Base-by-base conservation (phyloP, 1,140 invertebrate genomes). In the Aphelinus atriplicis region DNA sequence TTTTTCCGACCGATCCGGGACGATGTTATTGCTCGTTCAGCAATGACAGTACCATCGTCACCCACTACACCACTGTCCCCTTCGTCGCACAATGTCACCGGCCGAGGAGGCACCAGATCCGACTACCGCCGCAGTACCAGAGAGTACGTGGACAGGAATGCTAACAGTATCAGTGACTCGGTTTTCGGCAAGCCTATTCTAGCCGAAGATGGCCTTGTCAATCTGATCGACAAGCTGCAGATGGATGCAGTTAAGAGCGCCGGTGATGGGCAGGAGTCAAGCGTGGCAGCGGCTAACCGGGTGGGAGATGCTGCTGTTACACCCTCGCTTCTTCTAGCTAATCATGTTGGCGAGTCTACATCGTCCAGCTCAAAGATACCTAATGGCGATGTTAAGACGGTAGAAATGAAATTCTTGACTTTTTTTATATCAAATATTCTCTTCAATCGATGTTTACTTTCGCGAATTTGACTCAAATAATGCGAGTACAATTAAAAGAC, bases 71-170 rank as follows among this genome's bases (percentile, higher is more conserved):
- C 81, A 3, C 75, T 79, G 2, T 80, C 80, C 26, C 80, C 82
- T 1, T 83, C 84, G 1, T 76, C 78, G 1, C 85, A 80, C 3
- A 89, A 87, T 64, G 82, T 87, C 2, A 85, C 84, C 3, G 84
- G 81, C 43, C 81, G 81, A 47, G 84, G 83, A n/a, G 85, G 84
- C 7, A 84, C 80, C 4, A 84, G 78, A 62, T 81, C 79, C 2
- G 86, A 90, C 68, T 88, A 88, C 73, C 79, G 83, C 50, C 77
- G 84, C n/a, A 85, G 80, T 47, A 86, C 83, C 3, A 82, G 85
- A 3, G 88, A 89, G 63, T 90, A 88, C 73, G 81, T 89, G 1
- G 89, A 89, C 58, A 89, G 82, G 62, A 91, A 90, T 77, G 85
- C 88, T 1, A 90, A 89, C 64, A 88, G 83, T 67, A 82, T 86